phyloP scores from a whole-genome alignment of 2,888 invertebrate species.

The Vannuccia rotundouncinata region DNA sequence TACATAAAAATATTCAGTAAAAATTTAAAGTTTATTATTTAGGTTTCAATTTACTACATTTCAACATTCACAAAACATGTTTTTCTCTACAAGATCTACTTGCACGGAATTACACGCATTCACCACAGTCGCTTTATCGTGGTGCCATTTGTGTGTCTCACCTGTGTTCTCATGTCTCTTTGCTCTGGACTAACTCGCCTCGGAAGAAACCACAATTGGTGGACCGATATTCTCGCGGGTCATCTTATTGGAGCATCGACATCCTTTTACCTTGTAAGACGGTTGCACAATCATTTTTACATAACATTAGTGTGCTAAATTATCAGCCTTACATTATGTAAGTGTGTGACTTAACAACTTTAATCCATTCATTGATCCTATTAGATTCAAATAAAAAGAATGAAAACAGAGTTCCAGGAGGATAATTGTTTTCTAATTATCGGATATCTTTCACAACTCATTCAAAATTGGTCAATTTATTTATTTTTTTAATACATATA shows the following conservation, averaged over 20 bases:
- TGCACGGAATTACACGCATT: conserved; percentile 56
- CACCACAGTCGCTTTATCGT: conserved; percentile 55
- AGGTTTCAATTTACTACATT: background rate
- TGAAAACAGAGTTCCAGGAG: too few relatives aligned
- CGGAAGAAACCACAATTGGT: conserved; percentile 55
- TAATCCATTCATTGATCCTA: too few relatives aligned
- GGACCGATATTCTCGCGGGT: conserved; percentile 57
- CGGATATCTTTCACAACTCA: too few relatives aligned
- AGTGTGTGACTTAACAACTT: too few relatives aligned
- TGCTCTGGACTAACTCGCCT: conserved; percentile 56
- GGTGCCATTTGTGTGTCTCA: conserved; percentile 57
- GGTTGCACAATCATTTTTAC: background rate
- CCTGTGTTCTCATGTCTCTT: conserved; percentile 55
- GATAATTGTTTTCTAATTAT: too few relatives aligned
- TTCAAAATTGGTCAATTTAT: too few relatives aligned
- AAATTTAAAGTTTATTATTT: background rate
- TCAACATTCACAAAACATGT: background rate
- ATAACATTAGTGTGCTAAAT: too few relatives aligned
- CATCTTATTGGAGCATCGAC: conserved; percentile 55
- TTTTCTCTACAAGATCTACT: conserved; percentile 46
- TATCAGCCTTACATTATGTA: too few relatives aligned
- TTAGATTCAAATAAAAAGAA: too few relatives aligned
- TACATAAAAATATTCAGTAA: background rate
- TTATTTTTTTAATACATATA: too few relatives aligned
- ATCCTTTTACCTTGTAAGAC: conserved; percentile 56